A percentile compares a stretch with the other conserved stretches of the same genome.
Evolutionary conservation across 2,888 invertebrate species (phyloP).

Genomic region (Norana najaformis): DNA sequence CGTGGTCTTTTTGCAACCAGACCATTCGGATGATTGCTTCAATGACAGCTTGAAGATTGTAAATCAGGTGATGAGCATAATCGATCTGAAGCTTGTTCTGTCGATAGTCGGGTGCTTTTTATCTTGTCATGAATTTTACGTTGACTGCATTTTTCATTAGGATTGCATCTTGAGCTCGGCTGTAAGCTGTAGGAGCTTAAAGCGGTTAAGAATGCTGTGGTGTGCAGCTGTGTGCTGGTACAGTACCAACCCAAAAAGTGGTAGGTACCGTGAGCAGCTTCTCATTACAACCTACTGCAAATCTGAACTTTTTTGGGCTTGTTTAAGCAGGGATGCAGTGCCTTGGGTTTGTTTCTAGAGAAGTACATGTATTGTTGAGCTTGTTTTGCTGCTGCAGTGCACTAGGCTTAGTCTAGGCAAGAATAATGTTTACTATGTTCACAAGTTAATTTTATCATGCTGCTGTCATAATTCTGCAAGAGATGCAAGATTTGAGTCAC

Average conservation of each 20-base stretch:
- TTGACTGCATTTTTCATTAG: background rate
- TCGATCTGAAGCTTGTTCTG: background rate
- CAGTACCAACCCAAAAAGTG: background rate
- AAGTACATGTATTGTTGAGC: background rate
- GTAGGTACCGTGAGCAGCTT: background rate
- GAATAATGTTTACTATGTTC: background rate
- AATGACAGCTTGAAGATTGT: background rate
- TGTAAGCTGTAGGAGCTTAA: background rate
- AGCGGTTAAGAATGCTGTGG: background rate
- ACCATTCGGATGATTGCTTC: background rate
- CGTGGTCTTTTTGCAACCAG: background rate
- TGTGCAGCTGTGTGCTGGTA: background rate
- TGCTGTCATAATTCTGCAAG: background rate
- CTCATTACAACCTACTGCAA: background rate
- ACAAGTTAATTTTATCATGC: background rate
- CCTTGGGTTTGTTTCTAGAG: background rate
- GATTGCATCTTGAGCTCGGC: background rate
- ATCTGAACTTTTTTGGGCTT: background rate
- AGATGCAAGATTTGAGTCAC: background rate
- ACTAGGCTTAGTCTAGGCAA: background rate
- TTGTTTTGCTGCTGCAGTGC: background rate
- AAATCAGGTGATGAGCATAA: background rate
- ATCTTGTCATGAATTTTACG: constrained; percentile 5
- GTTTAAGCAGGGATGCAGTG: constrained; percentile 4
- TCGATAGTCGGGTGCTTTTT: background rate